Percentiles rank a stretch among this genome's conserved stretches.
Conservation (phyloP, 1,140 invertebrate genomes). For the Oncopodura yosiiana region DNA sequence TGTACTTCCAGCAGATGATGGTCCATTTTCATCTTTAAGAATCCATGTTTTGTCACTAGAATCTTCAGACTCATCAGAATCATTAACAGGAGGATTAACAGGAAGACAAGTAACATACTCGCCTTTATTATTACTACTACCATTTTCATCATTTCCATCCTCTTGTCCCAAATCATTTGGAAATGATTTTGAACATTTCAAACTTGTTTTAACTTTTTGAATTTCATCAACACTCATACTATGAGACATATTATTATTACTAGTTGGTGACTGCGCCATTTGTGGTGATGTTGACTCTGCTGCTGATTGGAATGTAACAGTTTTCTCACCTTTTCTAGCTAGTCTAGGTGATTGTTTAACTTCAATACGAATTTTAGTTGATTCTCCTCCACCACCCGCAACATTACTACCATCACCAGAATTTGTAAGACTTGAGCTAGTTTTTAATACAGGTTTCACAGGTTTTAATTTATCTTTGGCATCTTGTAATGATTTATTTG, state of each 20-base stretch:
- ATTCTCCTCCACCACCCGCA: background rate
- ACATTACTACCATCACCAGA: constrained; percentile 9
- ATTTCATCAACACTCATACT: constrained; percentile 79
- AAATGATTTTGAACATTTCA: constrained; percentile 74
- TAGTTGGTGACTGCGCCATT: background rate
- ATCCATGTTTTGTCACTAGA: constrained; percentile 40
- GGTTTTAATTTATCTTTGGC: constrained; percentile 32
- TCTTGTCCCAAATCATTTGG: constrained; percentile 62
- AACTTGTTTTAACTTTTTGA: constrained; percentile 63
- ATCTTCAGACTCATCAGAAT: constrained; percentile 39
- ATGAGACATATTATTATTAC: constrained; percentile 51
- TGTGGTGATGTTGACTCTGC: constrained; percentile 19
- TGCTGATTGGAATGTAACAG: constrained; percentile 34
- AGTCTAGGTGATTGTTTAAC: constrained; percentile 35
- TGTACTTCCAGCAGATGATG: constrained; percentile 32
- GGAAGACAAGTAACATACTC: constrained; percentile 39
- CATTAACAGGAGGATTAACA: constrained; percentile 37
- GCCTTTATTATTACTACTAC: background rate
- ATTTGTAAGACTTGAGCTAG: constrained; percentile 3
- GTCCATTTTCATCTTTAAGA: constrained; percentile 37
- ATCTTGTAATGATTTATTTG: constrained; percentile 29
- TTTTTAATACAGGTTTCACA: constrained; percentile 27
- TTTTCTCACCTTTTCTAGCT: constrained; percentile 34
- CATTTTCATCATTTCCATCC: constrained; percentile 44
- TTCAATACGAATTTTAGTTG: constrained; percentile 34